Percentiles rank a stretch among this genome's conserved stretches.
Conservation (phyloP, 2,888 invertebrate genomes). For the Nycteola revayana region DNA sequence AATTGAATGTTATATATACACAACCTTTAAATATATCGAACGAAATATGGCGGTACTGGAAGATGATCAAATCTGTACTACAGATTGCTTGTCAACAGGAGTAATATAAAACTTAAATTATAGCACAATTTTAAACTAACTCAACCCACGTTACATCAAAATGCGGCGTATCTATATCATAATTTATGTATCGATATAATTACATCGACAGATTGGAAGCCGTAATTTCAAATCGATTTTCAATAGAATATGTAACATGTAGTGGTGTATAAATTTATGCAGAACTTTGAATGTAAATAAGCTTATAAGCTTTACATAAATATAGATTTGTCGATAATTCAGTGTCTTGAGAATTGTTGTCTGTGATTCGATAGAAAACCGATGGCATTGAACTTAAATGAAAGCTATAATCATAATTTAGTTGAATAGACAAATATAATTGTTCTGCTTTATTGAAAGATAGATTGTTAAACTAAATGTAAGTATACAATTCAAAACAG, state of each 20-base stretch:
- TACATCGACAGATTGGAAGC: constrained; percentile 29
- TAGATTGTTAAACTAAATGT: too few relatives aligned
- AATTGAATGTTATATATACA: too few relatives aligned
- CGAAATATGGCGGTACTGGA: constrained; percentile 5
- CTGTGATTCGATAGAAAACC: constrained; percentile 25
- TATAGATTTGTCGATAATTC: constrained; percentile 37
- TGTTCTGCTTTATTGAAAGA: constrained; percentile 2
- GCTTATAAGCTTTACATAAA: constrained; percentile 38
- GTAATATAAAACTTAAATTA: constrained; percentile 23
- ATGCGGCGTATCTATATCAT: constrained; percentile 21
- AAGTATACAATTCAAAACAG: too few relatives aligned
- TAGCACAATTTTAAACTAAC: constrained; percentile 15
- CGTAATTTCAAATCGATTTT: constrained; percentile 25
- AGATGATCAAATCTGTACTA: constrained; percentile 18
- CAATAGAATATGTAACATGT: constrained; percentile 30
- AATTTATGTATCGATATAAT: constrained; percentile 31
- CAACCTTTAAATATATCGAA: constrained; percentile 33
- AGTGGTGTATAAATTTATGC: constrained; percentile 32
- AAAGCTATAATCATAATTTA: constrained; percentile 17
- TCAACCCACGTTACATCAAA: constrained; percentile 24
- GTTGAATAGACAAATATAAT: too few relatives aligned
- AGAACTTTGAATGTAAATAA: constrained; percentile 39
- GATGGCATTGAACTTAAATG: constrained; percentile 31
- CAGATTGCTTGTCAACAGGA: constrained; percentile 18
- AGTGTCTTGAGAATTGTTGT: constrained; percentile 25